Percentiles rank a stretch among this genome's conserved stretches.
These are phyloP conservation scores for Hiodon tergisus DNA, from an alignment of 2,113 vertebrate genomes.

Conservation along the genomic window DNA sequence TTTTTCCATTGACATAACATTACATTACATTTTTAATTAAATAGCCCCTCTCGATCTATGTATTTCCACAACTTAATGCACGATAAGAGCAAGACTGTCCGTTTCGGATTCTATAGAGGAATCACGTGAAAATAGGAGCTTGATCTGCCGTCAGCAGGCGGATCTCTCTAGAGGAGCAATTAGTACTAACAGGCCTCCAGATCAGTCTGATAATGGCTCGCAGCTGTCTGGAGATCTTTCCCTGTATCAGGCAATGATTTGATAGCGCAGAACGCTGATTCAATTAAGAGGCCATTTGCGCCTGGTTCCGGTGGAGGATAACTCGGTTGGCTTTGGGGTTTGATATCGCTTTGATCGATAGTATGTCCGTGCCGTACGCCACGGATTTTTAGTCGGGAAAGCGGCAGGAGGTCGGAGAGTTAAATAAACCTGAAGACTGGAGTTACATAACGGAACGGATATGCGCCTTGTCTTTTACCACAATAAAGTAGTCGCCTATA, in stretches of 20 bases:
- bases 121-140: conserved; percentile 36
- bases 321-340: conserved; percentile 59
- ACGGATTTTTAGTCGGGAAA: conserved; percentile 26
- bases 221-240: conserved; percentile 66
- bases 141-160: conserved; percentile 47
- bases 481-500: too few species aligned
- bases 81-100: conserved; percentile 18
- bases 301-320: conserved; percentile 69
- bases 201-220: conserved; percentile 76
- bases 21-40: too few species aligned
- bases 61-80: neutral
- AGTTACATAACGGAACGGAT: too few species aligned
- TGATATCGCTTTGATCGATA: conserved; percentile 60
- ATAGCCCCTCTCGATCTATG: too few species aligned
- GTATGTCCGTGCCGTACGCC: conserved; percentile 38
- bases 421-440: conserved; percentile 7
- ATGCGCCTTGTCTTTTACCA: too few species aligned
- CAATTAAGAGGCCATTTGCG: conserved; percentile 91
- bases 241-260: conserved; percentile 74
- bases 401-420: conserved; percentile 18
- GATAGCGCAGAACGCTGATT: conserved; percentile 84
- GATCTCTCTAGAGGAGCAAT: conserved; percentile 79
- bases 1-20: too few species aligned
- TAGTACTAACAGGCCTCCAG: conserved; percentile 79
- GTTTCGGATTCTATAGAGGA: conserved; percentile 31